phyloP scores from a whole-genome alignment of 2,888 invertebrate genomes.

The Choreutis nemorana region DNA sequence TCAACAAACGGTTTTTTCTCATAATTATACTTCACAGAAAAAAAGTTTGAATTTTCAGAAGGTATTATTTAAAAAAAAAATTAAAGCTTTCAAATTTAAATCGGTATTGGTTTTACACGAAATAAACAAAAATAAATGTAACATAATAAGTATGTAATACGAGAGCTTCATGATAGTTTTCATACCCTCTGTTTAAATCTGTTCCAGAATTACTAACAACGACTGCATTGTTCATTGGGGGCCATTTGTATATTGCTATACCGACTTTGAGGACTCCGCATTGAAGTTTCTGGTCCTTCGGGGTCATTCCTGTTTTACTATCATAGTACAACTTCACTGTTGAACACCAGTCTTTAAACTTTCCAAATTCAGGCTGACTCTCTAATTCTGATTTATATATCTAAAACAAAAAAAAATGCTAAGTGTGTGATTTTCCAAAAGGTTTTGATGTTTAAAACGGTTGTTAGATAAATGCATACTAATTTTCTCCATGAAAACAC shows the following conservation, averaged over 20 bases:
- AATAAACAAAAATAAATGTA: too few species aligned
- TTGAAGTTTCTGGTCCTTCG: slow-evolving; percentile 38
- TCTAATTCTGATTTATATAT: slow-evolving; percentile 75
- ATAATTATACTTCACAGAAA: too few species aligned
- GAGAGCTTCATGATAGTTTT: background rate
- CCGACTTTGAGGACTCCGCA: slow-evolving; percentile 40
- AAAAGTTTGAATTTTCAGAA: too few species aligned
- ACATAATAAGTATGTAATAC: background rate
- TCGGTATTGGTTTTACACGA: too few species aligned
- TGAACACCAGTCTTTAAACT: slow-evolving; percentile 72
- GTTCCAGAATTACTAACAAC: slow-evolving; percentile 57
- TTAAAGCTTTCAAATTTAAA: too few species aligned
- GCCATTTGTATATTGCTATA: slow-evolving; percentile 72
- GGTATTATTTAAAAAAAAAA: too few species aligned
- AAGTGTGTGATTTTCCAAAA: background rate
- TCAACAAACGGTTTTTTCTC: too few species aligned
- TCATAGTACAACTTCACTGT: slow-evolving; percentile 70
- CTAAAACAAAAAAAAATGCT: slow-evolving; percentile 26
- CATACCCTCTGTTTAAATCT: slow-evolving; percentile 60
- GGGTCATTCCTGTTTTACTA: slow-evolving; percentile 48
- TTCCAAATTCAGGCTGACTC: slow-evolving; percentile 69
- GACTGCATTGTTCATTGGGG: slow-evolving; percentile 60
- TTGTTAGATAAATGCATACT: background rate
- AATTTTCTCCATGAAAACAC: background rate
- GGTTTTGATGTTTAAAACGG: background rate